Evolutionary conservation across 2,888 invertebrate genomes (phyloP), one percentile per base, ranked within the genome.

Genomic region (Darwinula stevensoni): DNA sequence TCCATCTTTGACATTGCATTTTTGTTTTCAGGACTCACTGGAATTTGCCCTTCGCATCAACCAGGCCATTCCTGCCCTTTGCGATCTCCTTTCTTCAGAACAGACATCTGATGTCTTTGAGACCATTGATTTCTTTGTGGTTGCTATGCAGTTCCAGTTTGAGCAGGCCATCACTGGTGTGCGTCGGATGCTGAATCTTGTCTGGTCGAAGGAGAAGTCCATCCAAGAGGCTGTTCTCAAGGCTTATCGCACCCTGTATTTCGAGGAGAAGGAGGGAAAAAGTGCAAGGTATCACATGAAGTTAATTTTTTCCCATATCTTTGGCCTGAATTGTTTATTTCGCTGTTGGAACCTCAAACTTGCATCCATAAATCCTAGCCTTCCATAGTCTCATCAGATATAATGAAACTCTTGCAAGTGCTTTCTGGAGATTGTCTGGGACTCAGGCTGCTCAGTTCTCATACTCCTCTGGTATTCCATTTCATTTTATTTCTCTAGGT

Each of bases 121-220:
- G 48, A 73, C 86, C 0, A 71, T 88, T 16, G 68, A 75, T 36
- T 78, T 86, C 47, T 72, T 88, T 41, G 72, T 74, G 0, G 63
- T 14, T 3, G 73, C 74, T 1, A 67, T 65, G 44, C 62, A 70
- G 39, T 76, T 76, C 44, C 65, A 68, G 33, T 63, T 78, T n/a
- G 62, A 65, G 36, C 65, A 65, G 31, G 67, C 70, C 3, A 61
- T 65, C 40, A 44, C 53, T 18, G 78, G 75, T 2, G 63, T 80
- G 36, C 58, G 63, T 35, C 63, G 64, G 41, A 75, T 82, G 71
- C 49, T 80, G 39, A 56, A 62, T 33, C 57, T 80, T 30, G 68
- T 80, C 34, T 71, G 71, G 64, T 67, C 70, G 9, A 65, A 65
- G n/a, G 80, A 80, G 49, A 62, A 65, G 43, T 62, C 62, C 37